A percentile compares a stretch with the other conserved stretches of the same genome.
Evolutionary conservation across 2,888 invertebrate genomes (phyloP).

Genomic region (Invenusta paracnida): DNA sequence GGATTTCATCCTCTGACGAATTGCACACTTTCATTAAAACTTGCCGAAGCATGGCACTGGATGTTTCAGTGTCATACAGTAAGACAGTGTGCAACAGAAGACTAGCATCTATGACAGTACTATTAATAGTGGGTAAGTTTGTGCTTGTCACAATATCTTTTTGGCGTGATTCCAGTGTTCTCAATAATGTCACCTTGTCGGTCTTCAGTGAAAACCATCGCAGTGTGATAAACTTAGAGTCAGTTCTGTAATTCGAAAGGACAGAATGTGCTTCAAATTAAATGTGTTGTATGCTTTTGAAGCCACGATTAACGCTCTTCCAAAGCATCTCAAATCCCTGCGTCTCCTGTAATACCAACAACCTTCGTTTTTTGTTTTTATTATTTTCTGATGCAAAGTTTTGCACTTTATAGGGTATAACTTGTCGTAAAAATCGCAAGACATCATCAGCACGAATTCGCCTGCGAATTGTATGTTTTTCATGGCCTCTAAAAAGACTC

Average conservation of each 20-base stretch:
- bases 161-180: slow-evolving; percentile 1
- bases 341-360: neutral
- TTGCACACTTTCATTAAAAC: slow-evolving; percentile 13
- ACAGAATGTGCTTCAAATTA: neutral
- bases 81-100: slow-evolving; percentile 23
- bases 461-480: slow-evolving; percentile 16
- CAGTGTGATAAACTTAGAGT: slow-evolving; percentile 21
- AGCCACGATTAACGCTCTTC: slow-evolving; percentile 4
- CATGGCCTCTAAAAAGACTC: neutral
- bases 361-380: neutral
- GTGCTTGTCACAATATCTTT: slow-evolving; percentile 17
- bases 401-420: neutral
- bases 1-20: neutral
- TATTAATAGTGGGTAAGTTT: neutral
- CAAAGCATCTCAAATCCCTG: neutral
- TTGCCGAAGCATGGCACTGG: neutral
- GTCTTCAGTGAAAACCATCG: neutral
- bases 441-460: neutral
- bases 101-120: neutral
- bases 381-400: slow-evolving; percentile 17
- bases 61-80: slow-evolving; percentile 4
- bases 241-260: slow-evolving; percentile 2
- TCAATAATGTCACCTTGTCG: neutral
- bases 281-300: slow-evolving; percentile 5
- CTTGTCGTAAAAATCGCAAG: neutral